Percentiles rank a stretch among this genome's conserved stretches.
phyloP scores from a whole-genome alignment of 2,113 vertebrate genomes.

The Lasiurus borealis region DNA sequence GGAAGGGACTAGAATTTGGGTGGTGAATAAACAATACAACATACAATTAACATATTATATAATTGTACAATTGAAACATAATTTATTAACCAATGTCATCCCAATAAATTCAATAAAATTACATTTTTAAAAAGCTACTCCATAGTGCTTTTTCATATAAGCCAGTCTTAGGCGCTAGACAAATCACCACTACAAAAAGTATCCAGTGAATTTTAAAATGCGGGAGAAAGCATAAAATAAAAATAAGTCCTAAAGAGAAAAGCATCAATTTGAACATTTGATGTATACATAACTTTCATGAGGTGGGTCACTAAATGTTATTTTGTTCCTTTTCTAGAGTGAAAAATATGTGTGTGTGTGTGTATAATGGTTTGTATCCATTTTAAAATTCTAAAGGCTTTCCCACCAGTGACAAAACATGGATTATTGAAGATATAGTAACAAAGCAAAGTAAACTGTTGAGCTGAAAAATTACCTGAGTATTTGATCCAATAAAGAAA shows the following conservation, averaged over 20 bases:
- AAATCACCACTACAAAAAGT: neutral
- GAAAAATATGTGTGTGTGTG: slow-evolving; percentile 53
- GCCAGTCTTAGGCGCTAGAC: neutral
- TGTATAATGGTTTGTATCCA: slow-evolving; percentile 34
- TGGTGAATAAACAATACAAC: neutral
- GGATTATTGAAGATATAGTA: slow-evolving; percentile 31
- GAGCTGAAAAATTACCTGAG: neutral
- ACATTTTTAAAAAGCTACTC: neutral
- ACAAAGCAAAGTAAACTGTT: neutral
- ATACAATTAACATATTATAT: neutral
- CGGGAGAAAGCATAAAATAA: slow-evolving; percentile 54
- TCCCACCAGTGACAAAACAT: slow-evolving; percentile 3
- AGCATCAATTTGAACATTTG: slow-evolving; percentile 81
- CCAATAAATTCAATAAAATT: neutral
- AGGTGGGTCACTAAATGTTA: slow-evolving; percentile 73
- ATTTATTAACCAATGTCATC: neutral
- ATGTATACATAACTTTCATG: slow-evolving; percentile 65
- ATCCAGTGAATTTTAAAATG: slow-evolving; percentile 9
- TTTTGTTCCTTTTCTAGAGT: slow-evolving; percentile 84
- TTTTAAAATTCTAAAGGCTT: slow-evolving; percentile 67
- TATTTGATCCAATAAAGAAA: neutral
- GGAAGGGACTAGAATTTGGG: neutral
- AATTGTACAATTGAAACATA: neutral
- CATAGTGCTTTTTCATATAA: neutral
- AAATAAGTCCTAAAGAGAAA: slow-evolving; percentile 82